Evolutionary conservation across 2,888 invertebrate genomes (phyloP).

Genomic region (Drosophila anomalata): DNA sequence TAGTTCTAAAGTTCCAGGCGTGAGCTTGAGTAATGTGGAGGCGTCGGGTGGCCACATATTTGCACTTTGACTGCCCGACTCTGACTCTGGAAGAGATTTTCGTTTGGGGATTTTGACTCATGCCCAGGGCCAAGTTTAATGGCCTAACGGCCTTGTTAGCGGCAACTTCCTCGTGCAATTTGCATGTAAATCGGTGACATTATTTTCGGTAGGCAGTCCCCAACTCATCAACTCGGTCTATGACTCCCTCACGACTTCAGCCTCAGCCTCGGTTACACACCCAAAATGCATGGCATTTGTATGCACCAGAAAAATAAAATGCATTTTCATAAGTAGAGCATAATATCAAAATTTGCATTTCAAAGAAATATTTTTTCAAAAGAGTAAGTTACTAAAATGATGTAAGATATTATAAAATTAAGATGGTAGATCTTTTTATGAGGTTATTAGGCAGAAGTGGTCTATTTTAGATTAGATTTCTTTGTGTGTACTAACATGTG

Average conservation of each 20-base stretch:
- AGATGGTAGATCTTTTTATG: too few relatives aligned
- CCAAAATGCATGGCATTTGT: conserved; percentile 46
- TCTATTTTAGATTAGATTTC: not conserved
- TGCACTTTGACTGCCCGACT: conserved; percentile 69
- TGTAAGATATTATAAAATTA: not conserved
- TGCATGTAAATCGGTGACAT: conserved; percentile 75
- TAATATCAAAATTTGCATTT: not conserved
- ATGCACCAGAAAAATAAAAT: conserved; percentile 22
- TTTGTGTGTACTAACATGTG: conserved; percentile 10
- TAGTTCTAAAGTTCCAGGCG: conserved; percentile 48
- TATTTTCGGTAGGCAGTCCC: conserved; percentile 42
- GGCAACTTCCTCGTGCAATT: conserved; percentile 69
- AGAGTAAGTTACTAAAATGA: not conserved
- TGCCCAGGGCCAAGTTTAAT: conserved; percentile 54
- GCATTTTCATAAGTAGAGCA: not conserved
- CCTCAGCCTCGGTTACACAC: conserved; percentile 53
- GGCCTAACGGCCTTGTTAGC: conserved; percentile 70
- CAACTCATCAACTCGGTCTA: conserved; percentile 47
- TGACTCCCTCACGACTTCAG: conserved; percentile 67
- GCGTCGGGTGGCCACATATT: conserved; percentile 69
- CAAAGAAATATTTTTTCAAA: not conserved
- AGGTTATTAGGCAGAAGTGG: too few relatives aligned
- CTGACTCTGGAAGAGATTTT: conserved; percentile 8
- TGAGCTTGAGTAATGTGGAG: conserved; percentile 75
- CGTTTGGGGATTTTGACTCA: not conserved